Conservation (phyloP, 2,888 invertebrate genomes). For the Agrypnus murinus region DNA sequence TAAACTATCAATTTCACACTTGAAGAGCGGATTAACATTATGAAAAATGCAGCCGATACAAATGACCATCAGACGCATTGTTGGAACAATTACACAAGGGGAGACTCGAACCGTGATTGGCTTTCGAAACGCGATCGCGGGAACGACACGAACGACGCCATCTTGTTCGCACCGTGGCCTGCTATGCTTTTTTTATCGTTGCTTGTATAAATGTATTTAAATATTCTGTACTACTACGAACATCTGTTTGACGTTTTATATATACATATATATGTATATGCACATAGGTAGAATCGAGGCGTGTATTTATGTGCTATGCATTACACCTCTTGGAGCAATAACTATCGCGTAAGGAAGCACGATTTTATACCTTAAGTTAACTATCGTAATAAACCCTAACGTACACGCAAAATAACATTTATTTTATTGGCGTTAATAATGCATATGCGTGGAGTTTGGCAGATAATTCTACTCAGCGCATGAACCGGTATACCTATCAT, state of each 20-base stretch:
- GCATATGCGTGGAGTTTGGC: not conserved
- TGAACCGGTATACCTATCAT: conserved; percentile 2
- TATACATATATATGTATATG: not conserved
- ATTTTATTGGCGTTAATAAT: conserved; percentile 33
- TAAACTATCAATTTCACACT: conserved; percentile 65
- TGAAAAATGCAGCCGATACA: conserved; percentile 44
- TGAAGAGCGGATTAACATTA: conserved; percentile 55
- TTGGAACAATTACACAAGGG: conserved; percentile 52
- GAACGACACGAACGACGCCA: conserved; percentile 51
- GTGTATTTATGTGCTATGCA: conserved; percentile 49
- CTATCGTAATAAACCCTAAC: conserved; percentile 20
- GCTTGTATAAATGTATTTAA: conserved; percentile 45
- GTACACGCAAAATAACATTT: conserved; percentile 26
- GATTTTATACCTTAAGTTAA: conserved; percentile 35
- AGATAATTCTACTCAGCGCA: conserved; percentile 15
- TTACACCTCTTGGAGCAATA: conserved; percentile 35
- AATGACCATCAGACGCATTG: conserved; percentile 49
- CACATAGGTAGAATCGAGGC: conserved; percentile 27
- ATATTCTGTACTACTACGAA: conserved; percentile 38
- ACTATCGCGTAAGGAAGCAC: conserved; percentile 31
- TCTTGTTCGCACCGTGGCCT: conserved; percentile 51
- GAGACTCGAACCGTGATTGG: conserved; percentile 52
- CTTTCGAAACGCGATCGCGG: conserved; percentile 44
- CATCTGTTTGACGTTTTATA: conserved; percentile 47
- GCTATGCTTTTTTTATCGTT: conserved; percentile 43